phyloP scores from a whole-genome alignment of 2,888 invertebrate genomes.

The Apodemia mormo region DNA sequence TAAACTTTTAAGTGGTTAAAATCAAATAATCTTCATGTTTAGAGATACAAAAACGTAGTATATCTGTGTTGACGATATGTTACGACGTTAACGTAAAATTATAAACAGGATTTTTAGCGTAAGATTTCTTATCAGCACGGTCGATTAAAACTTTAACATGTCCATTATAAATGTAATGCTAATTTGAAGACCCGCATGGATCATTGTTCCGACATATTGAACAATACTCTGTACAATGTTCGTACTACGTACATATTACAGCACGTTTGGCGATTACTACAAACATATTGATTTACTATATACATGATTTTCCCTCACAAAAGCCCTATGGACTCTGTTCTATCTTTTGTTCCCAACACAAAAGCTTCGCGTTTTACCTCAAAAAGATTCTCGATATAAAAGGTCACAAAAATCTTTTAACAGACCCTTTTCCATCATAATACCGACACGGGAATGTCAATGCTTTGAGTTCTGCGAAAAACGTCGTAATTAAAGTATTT shows the following conservation, averaged over 20 bases:
- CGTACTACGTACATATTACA: background rate
- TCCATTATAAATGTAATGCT: conserved; percentile 2
- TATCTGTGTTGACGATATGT: too few species aligned
- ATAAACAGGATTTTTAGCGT: too few species aligned
- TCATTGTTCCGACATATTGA: background rate
- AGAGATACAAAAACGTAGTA: too few species aligned
- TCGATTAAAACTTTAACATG: background rate
- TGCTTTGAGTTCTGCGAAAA: conserved; percentile 34
- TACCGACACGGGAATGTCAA: conserved; percentile 35
- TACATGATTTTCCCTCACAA: background rate
- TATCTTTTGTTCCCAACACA: conserved; percentile 42
- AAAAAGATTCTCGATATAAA: conserved; percentile 44
- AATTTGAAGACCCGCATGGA: background rate
- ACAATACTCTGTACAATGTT: background rate
- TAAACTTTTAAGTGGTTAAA: too few species aligned
- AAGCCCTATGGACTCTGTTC: conserved; percentile 19
- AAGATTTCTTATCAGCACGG: background rate
- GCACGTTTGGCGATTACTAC: background rate
- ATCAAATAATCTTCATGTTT: too few species aligned
- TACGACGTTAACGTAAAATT: too few species aligned
- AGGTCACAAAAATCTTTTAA: conserved; percentile 35
- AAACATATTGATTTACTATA: background rate
- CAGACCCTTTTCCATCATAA: conserved; percentile 41
- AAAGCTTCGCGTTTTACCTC: conserved; percentile 41
- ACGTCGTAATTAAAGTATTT: background rate